Percentiles rank a stretch among this genome's conserved stretches.
phyloP scores from a whole-genome alignment of 2,113 vertebrate species.

The Zootoca vivipara region DNA sequence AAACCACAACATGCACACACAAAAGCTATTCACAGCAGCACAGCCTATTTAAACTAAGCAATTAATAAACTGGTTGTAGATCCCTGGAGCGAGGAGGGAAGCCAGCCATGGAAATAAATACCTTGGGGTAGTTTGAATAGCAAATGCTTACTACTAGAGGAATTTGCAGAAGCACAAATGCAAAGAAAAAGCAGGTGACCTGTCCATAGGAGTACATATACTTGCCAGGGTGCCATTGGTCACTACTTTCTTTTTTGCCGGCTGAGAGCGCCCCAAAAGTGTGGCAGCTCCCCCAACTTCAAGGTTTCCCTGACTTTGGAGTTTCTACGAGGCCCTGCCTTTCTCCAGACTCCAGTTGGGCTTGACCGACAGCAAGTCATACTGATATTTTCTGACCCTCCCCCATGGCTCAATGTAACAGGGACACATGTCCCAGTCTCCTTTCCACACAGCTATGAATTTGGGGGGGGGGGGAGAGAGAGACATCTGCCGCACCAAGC shows the following conservation, averaged over 20 bases:
- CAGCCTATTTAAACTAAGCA: slow-evolving; percentile 8
- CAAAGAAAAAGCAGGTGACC: background rate
- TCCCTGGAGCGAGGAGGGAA: background rate
- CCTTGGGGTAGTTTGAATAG: background rate
- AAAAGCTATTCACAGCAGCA: background rate
- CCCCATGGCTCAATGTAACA: background rate
- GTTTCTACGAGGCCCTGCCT: background rate
- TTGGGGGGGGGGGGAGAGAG: background rate
- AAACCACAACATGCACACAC: background rate
- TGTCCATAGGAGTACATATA: background rate
- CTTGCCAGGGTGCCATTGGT: background rate
- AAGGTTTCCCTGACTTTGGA: background rate
- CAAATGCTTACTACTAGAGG: background rate
- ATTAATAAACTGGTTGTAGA: background rate
- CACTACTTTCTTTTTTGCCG: background rate
- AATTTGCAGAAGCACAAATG: background rate
- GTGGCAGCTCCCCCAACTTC: background rate
- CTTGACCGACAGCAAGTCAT: background rate
- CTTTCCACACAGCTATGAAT: background rate
- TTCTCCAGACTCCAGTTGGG: background rate
- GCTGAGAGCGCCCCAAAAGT: background rate
- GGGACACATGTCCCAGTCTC: background rate
- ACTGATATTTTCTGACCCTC: background rate
- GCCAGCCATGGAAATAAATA: background rate
- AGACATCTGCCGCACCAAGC: no score